These are phyloP conservation scores for Latheticus oryzae DNA, from an alignment of 2,888 invertebrate species.

Conservation along the genomic window DNA sequence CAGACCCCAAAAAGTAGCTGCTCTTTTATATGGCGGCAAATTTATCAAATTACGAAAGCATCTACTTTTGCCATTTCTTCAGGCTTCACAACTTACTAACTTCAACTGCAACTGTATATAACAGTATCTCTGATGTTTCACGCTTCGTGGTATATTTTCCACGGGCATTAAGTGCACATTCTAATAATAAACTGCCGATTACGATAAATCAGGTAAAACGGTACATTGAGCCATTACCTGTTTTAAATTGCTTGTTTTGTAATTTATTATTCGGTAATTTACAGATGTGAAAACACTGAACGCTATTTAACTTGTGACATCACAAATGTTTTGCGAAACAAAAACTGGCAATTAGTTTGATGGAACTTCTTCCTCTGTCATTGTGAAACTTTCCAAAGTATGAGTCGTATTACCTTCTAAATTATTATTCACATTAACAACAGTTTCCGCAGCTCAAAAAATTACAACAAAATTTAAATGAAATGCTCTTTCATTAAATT, in stretches of 20 bases:
- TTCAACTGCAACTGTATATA: conserved; percentile 9
- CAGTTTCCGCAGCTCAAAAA: too few species aligned
- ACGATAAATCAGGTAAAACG: conserved; percentile 13
- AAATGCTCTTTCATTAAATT: too few species aligned
- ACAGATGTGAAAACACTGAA: conserved; percentile 4
- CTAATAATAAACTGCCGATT: conserved; percentile 24
- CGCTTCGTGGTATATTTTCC: conserved; percentile 7
- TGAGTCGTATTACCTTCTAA: too few species aligned
- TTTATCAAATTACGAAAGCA: conserved; percentile 9
- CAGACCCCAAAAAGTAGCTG: conserved; percentile 7
- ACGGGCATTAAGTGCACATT: conserved; percentile 10
- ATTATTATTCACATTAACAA: too few species aligned
- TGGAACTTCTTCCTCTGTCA: too few species aligned
- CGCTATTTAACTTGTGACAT: conserved; percentile 6
- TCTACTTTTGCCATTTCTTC: conserved; percentile 4
- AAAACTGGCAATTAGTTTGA: too few species aligned
- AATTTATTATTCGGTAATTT: conserved; percentile 19
- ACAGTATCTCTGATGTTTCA: neutral
- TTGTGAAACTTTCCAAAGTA: too few species aligned
- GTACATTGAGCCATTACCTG: conserved; percentile 18
- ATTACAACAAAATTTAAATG: too few species aligned
- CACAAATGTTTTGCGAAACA: too few species aligned
- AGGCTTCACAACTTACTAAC: neutral
- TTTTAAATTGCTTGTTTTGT: conserved; percentile 13
- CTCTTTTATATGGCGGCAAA: conserved; percentile 1